phyloP scores from a whole-genome alignment of 2,797 vertebrate genomes.

The Capromys pilorides region DNA sequence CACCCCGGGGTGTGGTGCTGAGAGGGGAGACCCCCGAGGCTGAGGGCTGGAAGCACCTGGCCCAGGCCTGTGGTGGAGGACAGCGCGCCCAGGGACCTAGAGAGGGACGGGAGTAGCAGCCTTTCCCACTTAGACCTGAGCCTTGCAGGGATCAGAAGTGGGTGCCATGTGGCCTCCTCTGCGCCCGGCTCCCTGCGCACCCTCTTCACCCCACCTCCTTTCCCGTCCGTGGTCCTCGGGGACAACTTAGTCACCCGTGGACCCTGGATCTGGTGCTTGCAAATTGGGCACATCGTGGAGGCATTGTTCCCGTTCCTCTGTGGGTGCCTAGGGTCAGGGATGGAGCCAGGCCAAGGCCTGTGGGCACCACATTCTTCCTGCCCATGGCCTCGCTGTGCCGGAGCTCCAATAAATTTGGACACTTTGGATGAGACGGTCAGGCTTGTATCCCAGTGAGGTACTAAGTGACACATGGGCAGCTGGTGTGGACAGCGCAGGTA shows the following conservation, averaged over 20 bases:
- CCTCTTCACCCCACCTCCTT: too few relatives aligned
- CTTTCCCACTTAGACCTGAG: neutral
- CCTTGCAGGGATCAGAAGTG: accelerated
- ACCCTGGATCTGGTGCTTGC: neutral
- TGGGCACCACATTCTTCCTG: too few relatives aligned
- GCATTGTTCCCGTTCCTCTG: neutral
- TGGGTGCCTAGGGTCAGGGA: neutral
- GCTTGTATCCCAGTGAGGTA: neutral
- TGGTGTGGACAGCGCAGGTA: neutral
- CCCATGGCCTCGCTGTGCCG: neutral
- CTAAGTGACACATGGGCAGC: neutral
- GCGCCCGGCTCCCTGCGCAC: too few relatives aligned
- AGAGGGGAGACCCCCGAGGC: neutral
- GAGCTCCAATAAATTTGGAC: neutral
- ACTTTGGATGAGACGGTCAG: neutral
- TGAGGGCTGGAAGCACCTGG: neutral
- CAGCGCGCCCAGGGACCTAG: neutral
- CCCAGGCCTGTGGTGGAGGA: neutral
- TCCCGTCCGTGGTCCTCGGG: neutral
- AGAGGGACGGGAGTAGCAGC: neutral
- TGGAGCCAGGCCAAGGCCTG: neutral
- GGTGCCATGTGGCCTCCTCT: neutral
- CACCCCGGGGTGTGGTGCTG: neutral
- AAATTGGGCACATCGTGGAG: neutral
- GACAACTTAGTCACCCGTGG: neutral